phyloP scores from a whole-genome alignment of 2,797 vertebrate species.

The Rhinophrynus dorsalis region DNA sequence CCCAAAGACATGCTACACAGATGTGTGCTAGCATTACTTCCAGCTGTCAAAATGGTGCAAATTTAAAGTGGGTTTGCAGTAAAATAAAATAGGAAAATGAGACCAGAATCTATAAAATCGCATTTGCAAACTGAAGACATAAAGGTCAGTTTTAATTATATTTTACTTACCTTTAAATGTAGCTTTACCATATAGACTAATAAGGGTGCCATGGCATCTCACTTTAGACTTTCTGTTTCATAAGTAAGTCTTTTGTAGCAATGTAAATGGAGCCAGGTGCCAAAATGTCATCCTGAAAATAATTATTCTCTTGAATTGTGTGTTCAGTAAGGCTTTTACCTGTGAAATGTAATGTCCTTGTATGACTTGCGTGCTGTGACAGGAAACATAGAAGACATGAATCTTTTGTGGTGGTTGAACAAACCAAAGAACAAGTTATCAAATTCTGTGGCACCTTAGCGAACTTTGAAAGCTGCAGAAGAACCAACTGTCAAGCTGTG shows the following conservation, averaged over 20 bases:
- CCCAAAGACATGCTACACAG: too few species aligned
- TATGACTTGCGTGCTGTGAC: constrained; percentile 23
- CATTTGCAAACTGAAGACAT: too few species aligned
- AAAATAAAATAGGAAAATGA: too few species aligned
- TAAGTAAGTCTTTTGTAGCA: background rate
- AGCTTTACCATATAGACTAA: too few species aligned
- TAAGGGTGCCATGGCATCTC: too few species aligned
- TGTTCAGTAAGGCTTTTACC: constrained; percentile 19
- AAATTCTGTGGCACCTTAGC: constrained; percentile 18
- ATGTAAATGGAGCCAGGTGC: constrained; percentile 20
- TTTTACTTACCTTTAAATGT: too few species aligned
- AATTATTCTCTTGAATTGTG: constrained; percentile 22
- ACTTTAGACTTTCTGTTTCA: background rate
- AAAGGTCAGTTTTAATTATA: too few species aligned
- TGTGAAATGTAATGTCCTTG: constrained; percentile 26
- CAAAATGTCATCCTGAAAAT: constrained; percentile 29
- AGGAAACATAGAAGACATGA: constrained; percentile 17
- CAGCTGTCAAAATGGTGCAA: too few species aligned
- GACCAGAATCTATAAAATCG: too few species aligned
- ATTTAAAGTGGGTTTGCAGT: too few species aligned
- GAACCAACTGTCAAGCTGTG: constrained; percentile 27
- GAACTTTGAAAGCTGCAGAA: constrained; percentile 27
- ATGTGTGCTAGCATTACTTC: too few species aligned
- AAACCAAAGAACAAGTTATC: constrained; percentile 42
- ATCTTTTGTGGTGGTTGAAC: constrained; percentile 30